Base-by-base conservation (phyloP, 2,888 invertebrate species). In the Machimus atricapillus region DNA sequence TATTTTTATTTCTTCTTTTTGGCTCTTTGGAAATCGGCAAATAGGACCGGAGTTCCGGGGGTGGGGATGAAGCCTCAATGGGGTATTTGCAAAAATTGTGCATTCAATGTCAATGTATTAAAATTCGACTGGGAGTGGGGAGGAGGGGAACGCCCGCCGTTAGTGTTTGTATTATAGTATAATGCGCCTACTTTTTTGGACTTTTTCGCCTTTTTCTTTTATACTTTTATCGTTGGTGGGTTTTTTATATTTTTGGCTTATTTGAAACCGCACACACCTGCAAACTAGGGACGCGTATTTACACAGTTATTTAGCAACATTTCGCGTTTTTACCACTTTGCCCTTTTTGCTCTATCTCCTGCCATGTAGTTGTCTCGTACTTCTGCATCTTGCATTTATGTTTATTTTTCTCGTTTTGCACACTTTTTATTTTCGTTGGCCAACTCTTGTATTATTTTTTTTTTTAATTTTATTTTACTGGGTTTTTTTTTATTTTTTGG, bases 301-400 rank as follows among this genome's bases (percentile, higher is more conserved):
- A 83, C 83, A 83, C 83, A 83, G 83, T 83, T 83, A 83, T 83
- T 83, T 83, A 73, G 83, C 83, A 83, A 83, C 83, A 83, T 66
- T 81, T 27, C 23, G 27, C 19, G 34, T 66, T 83, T 58, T 83
- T 79, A 81, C 81, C 66, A 82, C 56, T 82, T 82, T 52, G 43
- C 58, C 31, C 52, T 82, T 82, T 82, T 82, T 82, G 31, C 56
- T 82, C 56, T 82, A 82, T 82, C 52, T 82, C 27, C 52, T 56
- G 56, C 37, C 83, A 83, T 83, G 83, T 83, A 83, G 83, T 83
- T 83, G 83, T 66, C 83, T 73, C 83, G 73, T 83, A 83, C 40
- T 83, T 83, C 73, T 66, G 83, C 83, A 83, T 66, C 83, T 83
- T 83, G 83, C 83, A 83, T 85, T 85, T 76, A 77, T 52, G 52